Conservation (phyloP, 2,113 vertebrate genomes). For the Clarias gariepinus region DNA sequence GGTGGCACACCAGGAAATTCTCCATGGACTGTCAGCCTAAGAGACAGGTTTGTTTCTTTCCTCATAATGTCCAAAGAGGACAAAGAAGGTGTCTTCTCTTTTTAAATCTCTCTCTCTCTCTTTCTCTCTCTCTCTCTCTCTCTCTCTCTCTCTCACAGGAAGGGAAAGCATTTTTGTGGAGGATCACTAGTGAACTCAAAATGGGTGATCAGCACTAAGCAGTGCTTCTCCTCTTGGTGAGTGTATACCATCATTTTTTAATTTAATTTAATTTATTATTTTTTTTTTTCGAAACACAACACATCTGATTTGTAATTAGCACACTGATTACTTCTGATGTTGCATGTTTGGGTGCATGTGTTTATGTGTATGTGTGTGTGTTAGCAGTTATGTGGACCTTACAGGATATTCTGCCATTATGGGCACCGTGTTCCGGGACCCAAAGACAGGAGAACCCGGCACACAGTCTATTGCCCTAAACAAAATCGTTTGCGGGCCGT, state of each 20-base stretch:
- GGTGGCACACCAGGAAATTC: conserved; percentile 88
- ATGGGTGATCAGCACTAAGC: conserved; percentile 94
- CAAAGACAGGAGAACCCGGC: conserved; percentile 75
- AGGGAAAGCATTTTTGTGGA: conserved; percentile 92
- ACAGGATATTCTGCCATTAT: conserved; percentile 84
- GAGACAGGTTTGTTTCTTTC: conserved; percentile 79
- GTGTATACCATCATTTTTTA: neutral
- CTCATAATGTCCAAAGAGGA: neutral
- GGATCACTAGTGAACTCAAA: conserved; percentile 88
- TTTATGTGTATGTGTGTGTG: conserved; percentile 17
- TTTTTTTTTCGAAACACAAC: neutral
- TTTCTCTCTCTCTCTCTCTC: conserved; percentile 10
- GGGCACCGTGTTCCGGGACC: conserved; percentile 85
- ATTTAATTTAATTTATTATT: too few relatives aligned
- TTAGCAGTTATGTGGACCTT: conserved; percentile 79
- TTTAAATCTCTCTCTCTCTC: conserved; percentile 1
- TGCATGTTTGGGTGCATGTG: neutral
- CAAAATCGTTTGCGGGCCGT: conserved; percentile 87
- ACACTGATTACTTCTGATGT: neutral
- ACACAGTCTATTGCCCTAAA: conserved; percentile 79
- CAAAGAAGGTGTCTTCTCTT: neutral
- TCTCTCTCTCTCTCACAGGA: conserved; percentile 66
- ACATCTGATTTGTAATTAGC: neutral
- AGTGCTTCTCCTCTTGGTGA: conserved; percentile 97
- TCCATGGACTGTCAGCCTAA: conserved; percentile 94